Conservation (phyloP, 1,140 invertebrate genomes). For the Lethocerus indicus region DNA sequence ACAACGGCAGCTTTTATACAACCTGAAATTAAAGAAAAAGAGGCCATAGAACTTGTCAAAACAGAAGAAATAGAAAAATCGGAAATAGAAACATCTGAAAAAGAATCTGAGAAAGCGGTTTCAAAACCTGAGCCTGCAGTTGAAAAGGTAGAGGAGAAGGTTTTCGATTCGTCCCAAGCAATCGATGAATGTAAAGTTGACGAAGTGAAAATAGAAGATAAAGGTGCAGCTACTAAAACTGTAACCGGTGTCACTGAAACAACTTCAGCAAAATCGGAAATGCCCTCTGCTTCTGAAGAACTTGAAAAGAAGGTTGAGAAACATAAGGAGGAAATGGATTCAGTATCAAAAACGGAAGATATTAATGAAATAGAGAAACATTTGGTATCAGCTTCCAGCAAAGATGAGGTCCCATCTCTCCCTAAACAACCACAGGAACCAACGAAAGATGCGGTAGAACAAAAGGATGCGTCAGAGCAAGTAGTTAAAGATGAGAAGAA, state of each 20-base stretch:
- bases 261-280: not conserved
- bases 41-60: not conserved
- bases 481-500: no score
- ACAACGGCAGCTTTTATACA: no score
- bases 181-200: not conserved
- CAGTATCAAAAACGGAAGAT: not conserved
- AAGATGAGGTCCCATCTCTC: not conserved
- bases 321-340: not conserved
- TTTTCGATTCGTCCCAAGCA: not conserved
- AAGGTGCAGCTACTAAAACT: not conserved
- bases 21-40: no score
- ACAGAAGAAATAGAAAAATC: not conserved
- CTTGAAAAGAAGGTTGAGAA: not conserved
- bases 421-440: not conserved
- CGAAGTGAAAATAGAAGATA: not conserved
- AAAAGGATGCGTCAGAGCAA: not conserved
- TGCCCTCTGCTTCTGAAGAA: not conserved
- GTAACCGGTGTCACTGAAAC: not conserved
- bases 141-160: not conserved
- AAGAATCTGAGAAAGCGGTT: not conserved
- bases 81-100: not conserved
- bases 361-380: not conserved
- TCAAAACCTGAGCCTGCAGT: not conserved
- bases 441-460: not conserved
- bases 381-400: not conserved